These are phyloP conservation scores for Branchinecta lynchi DNA, from an alignment of 1,140 invertebrate genomes.

Conservation along the genomic window DNA sequence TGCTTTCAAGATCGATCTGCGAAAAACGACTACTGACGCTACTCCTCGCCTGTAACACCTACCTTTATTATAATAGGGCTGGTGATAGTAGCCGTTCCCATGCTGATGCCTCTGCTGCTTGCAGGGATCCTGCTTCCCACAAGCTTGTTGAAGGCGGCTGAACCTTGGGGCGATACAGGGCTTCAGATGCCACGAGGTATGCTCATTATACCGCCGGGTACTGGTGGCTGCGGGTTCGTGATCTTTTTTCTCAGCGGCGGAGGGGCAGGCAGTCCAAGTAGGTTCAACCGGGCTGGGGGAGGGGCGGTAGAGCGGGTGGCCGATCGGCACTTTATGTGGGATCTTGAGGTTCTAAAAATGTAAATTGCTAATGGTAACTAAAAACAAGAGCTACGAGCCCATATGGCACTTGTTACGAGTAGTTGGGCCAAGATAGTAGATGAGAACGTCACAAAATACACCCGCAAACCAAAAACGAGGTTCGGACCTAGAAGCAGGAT, in stretches of 20 bases:
- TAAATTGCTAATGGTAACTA: no score
- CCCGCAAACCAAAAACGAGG: no score
- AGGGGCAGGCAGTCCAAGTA: not conserved
- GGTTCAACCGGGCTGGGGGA: not conserved
- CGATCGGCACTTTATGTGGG: not conserved
- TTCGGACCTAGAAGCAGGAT: no score
- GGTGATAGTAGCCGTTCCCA: not conserved
- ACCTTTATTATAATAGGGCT: slow-evolving; percentile 4
- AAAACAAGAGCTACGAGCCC: no score
- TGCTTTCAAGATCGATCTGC: no score
- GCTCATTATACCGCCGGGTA: not conserved
- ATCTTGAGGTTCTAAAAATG: not conserved
- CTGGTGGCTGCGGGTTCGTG: not conserved
- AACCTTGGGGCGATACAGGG: not conserved
- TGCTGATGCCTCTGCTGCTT: not conserved
- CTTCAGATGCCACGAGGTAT: slow-evolving; percentile 2
- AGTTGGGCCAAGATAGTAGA: no score
- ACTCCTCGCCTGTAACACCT: not conserved
- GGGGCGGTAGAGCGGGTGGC: not conserved
- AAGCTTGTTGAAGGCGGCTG: slow-evolving; percentile 6
- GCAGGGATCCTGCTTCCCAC: not conserved
- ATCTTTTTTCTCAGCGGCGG: not conserved
- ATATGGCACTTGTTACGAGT: no score
- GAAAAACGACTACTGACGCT: no score
- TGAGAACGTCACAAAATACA: no score